Conservation (phyloP, 2,888 invertebrate species). For the Pyrochroa serraticornis region DNA sequence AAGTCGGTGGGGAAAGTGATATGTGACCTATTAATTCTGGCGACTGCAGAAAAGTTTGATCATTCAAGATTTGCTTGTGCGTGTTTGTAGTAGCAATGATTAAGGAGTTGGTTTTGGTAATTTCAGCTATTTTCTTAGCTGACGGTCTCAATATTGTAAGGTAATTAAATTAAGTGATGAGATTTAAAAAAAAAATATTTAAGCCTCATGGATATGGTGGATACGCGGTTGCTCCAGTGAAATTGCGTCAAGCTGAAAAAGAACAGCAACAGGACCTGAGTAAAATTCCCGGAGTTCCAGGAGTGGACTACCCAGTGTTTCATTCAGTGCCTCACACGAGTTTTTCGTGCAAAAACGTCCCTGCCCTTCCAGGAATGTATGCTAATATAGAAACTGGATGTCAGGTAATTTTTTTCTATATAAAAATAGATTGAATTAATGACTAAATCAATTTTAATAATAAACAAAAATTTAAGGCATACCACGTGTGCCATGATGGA, state of each 20-base stretch:
- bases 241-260: slow-evolving; percentile 59
- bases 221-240: slow-evolving; percentile 30
- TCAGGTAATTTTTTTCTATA: slow-evolving; percentile 64
- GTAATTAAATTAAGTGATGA: slow-evolving; percentile 1
- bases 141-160: slow-evolving; percentile 32
- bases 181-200: slow-evolving; percentile 5
- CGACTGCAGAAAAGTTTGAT: slow-evolving; percentile 6
- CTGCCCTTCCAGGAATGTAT: slow-evolving; percentile 84
- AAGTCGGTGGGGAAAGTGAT: slow-evolving; percentile 32
- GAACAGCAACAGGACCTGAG: slow-evolving; percentile 77
- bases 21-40: slow-evolving; percentile 25
- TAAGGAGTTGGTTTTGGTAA: slow-evolving; percentile 10
- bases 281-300: slow-evolving; percentile 80
- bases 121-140: slow-evolving; percentile 18
- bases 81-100: slow-evolving; percentile 7
- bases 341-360: slow-evolving; percentile 80
- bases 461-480: slow-evolving; percentile 65
- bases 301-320: slow-evolving; percentile 82
- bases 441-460: neutral
- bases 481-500: slow-evolving; percentile 87
- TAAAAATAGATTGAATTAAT: neutral
- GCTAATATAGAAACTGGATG: slow-evolving; percentile 90
- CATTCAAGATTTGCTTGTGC: slow-evolving; percentile 22
- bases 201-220: slow-evolving; percentile 16
- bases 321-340: slow-evolving; percentile 78